phyloP scores from a whole-genome alignment of 2,113 vertebrate genomes.

The Columba livia region DNA sequence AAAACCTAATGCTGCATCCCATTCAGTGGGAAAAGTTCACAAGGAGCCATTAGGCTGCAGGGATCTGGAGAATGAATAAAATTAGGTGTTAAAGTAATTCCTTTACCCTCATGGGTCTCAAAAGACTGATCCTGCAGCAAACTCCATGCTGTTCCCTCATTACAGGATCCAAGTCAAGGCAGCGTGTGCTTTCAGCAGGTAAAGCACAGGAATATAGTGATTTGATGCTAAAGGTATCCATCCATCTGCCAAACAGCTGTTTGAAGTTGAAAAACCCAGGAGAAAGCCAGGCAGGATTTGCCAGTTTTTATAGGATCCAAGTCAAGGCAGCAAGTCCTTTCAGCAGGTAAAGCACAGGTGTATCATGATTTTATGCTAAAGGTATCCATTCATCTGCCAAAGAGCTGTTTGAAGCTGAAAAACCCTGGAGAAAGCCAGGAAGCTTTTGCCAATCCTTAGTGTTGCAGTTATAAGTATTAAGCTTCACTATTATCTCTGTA shows the following conservation, averaged over 20 bases:
- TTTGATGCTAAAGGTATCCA: neutral
- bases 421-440: neutral
- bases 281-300: neutral
- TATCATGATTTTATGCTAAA: neutral
- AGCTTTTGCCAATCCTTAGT: neutral
- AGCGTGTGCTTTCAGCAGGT: neutral
- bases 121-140: fast-evolving
- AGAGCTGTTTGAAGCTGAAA: neutral
- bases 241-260: neutral
- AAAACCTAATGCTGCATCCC: neutral
- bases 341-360: neutral
- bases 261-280: neutral
- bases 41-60: neutral
- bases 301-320: neutral
- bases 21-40: neutral
- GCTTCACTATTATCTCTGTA: neutral
- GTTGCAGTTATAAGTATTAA: neutral
- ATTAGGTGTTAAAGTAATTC: neutral
- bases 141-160: fast-evolving
- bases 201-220: too few species aligned
- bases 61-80: neutral
- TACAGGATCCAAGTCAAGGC: neutral
- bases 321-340: neutral
- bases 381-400: neutral
- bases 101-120: neutral